Evolutionary conservation across 2,797 vertebrate genomes (phyloP), one percentile per base, ranked within the genome.

Genomic region (Myotis planiceps): DNA sequence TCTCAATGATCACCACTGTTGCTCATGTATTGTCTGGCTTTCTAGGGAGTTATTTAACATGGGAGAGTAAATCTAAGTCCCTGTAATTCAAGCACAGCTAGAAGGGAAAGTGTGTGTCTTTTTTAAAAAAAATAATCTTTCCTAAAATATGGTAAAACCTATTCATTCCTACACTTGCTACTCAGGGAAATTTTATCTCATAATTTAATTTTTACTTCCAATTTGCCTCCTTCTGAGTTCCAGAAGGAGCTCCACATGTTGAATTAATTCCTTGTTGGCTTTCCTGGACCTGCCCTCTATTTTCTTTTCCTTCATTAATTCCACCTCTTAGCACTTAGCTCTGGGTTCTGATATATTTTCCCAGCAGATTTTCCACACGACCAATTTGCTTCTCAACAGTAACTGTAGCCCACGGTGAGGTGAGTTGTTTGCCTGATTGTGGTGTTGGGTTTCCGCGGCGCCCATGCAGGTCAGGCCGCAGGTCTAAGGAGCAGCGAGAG

Each of bases 231-330:
- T 42, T 63, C 65, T 74, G 34, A 69, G 16, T 79, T 93, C 45
- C 42, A 51, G 39, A 55, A 85, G 66, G 27, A 82, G 37, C 47
- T n/a, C 12, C 34, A 53, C 29, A 37, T 34, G 39, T 76, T 75
- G 82, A 85, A 79, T 89, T 82, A 89, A 81, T 88, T 49, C 74
- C 65, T 90, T 5, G 16, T 39, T 75, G 82, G 58, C 6, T 76
- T 51, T 78, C 88, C 65, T 88, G 7, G 7, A 66, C 71, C 74
- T 8, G n/a, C 47, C 34, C 63, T 92, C 27, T 88, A 18, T 53
- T 92, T 88, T 72, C 53, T 90, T 92, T 96, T 45, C 32, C 39
- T 55, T 90, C 81, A 53, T 95, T 96, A 88, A 89, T 87, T 96
- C 34, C 12, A 80, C 91, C 65, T 86, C 71, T 86, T 85, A 75